Base-by-base conservation (phyloP, 2,113 vertebrate genomes). In the Elephantulus edwardii region DNA sequence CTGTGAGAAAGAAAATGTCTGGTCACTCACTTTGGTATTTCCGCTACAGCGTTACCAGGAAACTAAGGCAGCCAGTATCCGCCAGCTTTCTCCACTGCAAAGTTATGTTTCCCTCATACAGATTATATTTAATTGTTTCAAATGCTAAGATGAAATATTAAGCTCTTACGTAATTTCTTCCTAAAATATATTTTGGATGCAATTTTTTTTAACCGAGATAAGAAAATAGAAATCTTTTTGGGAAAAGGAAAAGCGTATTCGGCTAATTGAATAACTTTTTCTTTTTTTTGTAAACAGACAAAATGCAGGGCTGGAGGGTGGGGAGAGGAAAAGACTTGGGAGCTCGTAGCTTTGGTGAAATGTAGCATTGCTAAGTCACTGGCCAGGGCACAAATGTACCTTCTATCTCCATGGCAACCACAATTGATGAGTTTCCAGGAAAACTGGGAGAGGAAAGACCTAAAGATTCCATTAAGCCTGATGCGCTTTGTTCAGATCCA, bases 71-170 rank as follows among this genome's bases (percentile, higher is more conserved):
- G 35, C 6, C 33, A 9, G 30, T 66, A 2, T 74, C 48, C 78
- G 19, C 4, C 81, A 66, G 26, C 12, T 83, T 72, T 79, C 44
- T 86, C 24, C 3, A 68, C 44, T 58, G 8, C 52, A 89, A 68
- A 54, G 12, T 19, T 62, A 35, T 77, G n/a, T 91, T 90, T 28
- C 0, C 28, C 72, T 30, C 16, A 66, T 77, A 60, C 2, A 35
- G 40, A 20, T 77, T 92, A 60, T 20, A 86, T 91, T 83, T 42
- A 48, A 92, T 38, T 50, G 13, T 79, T 91, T 83, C 54, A 80
- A n/a, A 75, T 60, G 54, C 14, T 60, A 91, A 83, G 35, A 78
- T 64, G 70, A 83, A 90, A 81, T 60, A 50, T 48, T n/a, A 79
- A 90, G n/a, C 12, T 89, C 62, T 22, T 89, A 60, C 20, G 2